Base-by-base conservation (phyloP, 1,140 invertebrate species). In the Zophobas morio region DNA sequence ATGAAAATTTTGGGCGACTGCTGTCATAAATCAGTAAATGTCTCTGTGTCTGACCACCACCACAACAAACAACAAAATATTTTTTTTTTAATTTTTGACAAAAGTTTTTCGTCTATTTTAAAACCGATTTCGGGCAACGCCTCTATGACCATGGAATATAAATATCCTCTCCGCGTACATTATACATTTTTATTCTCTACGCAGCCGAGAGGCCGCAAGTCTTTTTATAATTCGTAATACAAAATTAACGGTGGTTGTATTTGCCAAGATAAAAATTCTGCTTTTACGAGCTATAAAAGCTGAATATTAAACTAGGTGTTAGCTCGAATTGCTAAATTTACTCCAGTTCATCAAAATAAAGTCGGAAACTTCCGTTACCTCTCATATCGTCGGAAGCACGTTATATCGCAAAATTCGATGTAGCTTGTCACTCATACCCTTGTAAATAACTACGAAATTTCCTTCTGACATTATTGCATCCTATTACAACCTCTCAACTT, bases 401-500 rank as follows among this genome's bases (percentile, higher is more conserved):
- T 56, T n/a, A 56, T 56, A 56, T 56, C 20, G 20, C 20, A 56
- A 56, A 56, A 56, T 35, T 6, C 34, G 54, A 60, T 8, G 34
- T 37, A n/a, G 56, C 56, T 60, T 37, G 56, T 6, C 56, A 36
- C 37, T 60, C 56, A 60, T 36, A 60, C 35, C 33, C 56, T 37
- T 60, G 56, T 60, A 60, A 60, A 60, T 60, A 60, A 36, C 34
- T 6, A n/a, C 8, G 56, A 60, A 60, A 60, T 60, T 60, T 60
- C 35, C 35, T 60, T 36, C 35, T 60, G 37, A 20, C 39, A 32
- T 42, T 39, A 39, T 63, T 63, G 57, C 57, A 63, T 63, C 36
- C 32, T 63, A 66, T 20, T 42, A 32, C 60, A 66, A 66, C 60
- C 56, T 20, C 36, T 60, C 56, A 60, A 37, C 34, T 66, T 1